A percentile compares a stretch with the other conserved stretches of the same genome.
These are phyloP conservation scores for Panulirus ornatus DNA, from an alignment of 1,140 invertebrate genomes.

Conservation along the genomic window DNA sequence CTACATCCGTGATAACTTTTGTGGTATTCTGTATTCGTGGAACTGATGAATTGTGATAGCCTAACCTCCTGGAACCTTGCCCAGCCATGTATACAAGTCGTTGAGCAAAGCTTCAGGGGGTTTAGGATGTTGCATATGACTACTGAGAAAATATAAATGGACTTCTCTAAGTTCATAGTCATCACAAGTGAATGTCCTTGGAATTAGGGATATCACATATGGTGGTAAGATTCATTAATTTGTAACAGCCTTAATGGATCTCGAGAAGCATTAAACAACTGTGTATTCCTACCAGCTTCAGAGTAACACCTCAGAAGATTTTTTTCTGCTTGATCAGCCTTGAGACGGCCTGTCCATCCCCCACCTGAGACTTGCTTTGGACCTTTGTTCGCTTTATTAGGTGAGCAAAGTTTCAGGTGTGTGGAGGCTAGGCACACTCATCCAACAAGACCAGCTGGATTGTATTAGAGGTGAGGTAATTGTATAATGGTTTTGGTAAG, in stretches of 20 bases:
- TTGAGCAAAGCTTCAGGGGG: constrained; percentile 73
- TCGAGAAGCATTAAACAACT: too few relatives aligned
- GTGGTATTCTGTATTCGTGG: too few relatives aligned
- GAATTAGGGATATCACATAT: too few relatives aligned
- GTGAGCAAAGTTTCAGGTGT: constrained; percentile 76
- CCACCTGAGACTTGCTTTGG: constrained; percentile 75
- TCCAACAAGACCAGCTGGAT: not conserved
- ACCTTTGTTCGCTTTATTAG: constrained; percentile 75
- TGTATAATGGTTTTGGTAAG: too few relatives aligned
- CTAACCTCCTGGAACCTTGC: constrained; percentile 71
- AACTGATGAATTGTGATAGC: constrained; percentile 22
- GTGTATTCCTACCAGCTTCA: too few relatives aligned
- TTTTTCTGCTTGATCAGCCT: too few relatives aligned
- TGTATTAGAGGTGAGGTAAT: too few relatives aligned
- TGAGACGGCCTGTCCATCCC: constrained; percentile 53
- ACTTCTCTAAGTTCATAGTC: too few relatives aligned
- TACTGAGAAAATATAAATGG: constrained; percentile 1
- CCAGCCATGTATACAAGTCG: constrained; percentile 63
- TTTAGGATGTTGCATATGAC: constrained; percentile 50
- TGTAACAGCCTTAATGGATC: too few relatives aligned
- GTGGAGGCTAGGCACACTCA: constrained; percentile 61
- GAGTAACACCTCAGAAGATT: too few relatives aligned
- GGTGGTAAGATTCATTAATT: too few relatives aligned
- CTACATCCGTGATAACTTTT: not conserved
- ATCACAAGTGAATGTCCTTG: too few relatives aligned